Evolutionary conservation across 2,888 invertebrate species (phyloP), one percentile per base, ranked within the genome.

Genomic region (Pristionchus arcanus): DNA sequence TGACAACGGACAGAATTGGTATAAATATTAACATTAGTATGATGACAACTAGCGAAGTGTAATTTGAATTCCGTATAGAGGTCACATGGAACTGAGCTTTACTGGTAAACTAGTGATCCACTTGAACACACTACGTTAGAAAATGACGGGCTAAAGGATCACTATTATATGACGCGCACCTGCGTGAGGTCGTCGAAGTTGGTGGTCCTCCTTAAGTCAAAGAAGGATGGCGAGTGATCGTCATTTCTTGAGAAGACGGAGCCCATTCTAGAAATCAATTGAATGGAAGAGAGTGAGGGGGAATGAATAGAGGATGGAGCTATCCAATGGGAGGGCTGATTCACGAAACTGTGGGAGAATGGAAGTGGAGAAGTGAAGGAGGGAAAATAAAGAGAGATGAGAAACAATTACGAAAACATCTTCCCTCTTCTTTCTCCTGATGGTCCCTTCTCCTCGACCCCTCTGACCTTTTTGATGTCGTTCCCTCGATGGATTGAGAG

Each of bases 311-410:
- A 25, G 21, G 59, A 59, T 59, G 5, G 59, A 28, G 68, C 28
- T 31, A n/a, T 25, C 28, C 13, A 63, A 63, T 63, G 63, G 31
- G 19, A 25, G 59, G 19, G 59, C 19, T 28, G 25, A 25, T 15
- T 68, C 68, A 49, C n/a, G 68, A 68, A 68, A 68, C 68, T 68
- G 68, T 68, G 68, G n/a, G 68, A 68, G 31, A 28, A 28, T 68
- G 28, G 31, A n/a, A 2, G 68, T 2, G 68, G 9, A 31, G 9
- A 28, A 13, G 13, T 3, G 68, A 68, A 15, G 7, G 68, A 31
- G 31, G 66, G 15, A 63, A 21, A 63, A 63, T 21, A 25, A 21
- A 53, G 15, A 15, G 53, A 53, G 53, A 53, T 53, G 53, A 59
- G 59, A 59, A 59, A 59, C 59, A 59, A 59, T 59, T 59, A 21